phyloP scores from a whole-genome alignment of 2,797 vertebrate species.

The Microtus obscurus region DNA sequence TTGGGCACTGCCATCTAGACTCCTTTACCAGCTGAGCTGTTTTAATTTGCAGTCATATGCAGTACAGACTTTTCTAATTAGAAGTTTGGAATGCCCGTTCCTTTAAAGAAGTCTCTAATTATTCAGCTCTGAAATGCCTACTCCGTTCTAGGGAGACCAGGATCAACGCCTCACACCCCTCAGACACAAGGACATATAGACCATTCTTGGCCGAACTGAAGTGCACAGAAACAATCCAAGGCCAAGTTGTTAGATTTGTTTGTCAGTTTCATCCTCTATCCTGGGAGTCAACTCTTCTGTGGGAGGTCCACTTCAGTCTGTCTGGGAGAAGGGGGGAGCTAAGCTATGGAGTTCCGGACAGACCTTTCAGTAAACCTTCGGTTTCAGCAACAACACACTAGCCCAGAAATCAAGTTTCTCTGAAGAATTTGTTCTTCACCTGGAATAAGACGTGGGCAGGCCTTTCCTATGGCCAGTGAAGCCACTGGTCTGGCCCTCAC shows the following conservation, averaged over 20 bases:
- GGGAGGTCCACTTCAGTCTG: neutral
- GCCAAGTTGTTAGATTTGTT: neutral
- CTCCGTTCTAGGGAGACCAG: neutral
- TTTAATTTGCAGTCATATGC: conserved; percentile 62
- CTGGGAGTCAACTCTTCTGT: neutral
- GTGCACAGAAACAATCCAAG: neutral
- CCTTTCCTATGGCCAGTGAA: neutral
- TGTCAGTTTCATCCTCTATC: neutral
- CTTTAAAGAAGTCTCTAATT: conserved; percentile 76
- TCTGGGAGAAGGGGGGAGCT: neutral
- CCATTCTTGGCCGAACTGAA: neutral
- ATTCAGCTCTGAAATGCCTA: conserved; percentile 55
- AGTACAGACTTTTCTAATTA: conserved; percentile 78
- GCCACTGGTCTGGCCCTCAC: too few relatives aligned
- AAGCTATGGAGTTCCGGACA: neutral
- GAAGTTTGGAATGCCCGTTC: conserved; percentile 68
- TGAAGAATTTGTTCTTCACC: neutral
- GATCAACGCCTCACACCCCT: neutral
- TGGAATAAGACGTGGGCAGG: neutral
- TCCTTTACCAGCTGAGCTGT: conserved; percentile 43
- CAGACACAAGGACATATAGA: neutral
- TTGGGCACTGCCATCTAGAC: neutral
- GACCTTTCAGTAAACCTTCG: neutral
- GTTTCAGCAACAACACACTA: neutral
- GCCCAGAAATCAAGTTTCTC: conserved; percentile 8